A percentile compares a stretch with the other conserved stretches of the same genome.
These are phyloP conservation scores for Melanostigma gelatinosum DNA, from an alignment of 2,113 vertebrate species.

Conservation along the genomic window DNA sequence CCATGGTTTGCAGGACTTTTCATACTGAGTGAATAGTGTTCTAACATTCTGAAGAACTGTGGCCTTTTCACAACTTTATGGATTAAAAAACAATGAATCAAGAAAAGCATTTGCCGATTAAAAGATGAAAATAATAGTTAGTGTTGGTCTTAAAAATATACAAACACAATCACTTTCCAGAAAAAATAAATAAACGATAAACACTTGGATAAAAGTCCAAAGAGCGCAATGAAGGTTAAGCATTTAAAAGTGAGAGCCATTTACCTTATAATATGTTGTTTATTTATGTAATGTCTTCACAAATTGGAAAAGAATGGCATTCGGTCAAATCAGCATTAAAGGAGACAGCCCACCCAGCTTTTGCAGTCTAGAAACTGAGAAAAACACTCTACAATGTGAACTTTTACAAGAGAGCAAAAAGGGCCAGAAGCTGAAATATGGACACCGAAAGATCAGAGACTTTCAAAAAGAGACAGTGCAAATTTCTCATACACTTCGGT, in stretches of 20 bases:
- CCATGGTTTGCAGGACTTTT: background rate
- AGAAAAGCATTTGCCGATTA: background rate
- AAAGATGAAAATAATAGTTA: background rate
- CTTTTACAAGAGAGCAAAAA: slow-evolving; percentile 34
- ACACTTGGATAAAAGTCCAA: background rate
- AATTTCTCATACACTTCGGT: slow-evolving; percentile 50
- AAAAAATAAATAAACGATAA: background rate
- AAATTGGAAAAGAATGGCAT: slow-evolving; percentile 62
- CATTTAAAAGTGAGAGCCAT: slow-evolving; percentile 28
- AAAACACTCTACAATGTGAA: slow-evolving; percentile 52
- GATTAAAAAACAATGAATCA: background rate
- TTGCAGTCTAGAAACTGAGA: slow-evolving; percentile 63
- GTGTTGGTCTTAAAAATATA: background rate
- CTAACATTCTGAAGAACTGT: background rate
- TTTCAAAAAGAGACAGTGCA: slow-evolving; percentile 22
- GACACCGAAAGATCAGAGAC: slow-evolving; percentile 41
- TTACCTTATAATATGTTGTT: slow-evolving; percentile 63
- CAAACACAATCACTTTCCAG: slow-evolving; percentile 6
- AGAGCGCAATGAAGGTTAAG: background rate
- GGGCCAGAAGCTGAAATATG: slow-evolving; percentile 26
- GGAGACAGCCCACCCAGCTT: slow-evolving; percentile 59
- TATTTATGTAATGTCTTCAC: slow-evolving; percentile 74
- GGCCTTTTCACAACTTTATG: background rate
- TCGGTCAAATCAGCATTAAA: slow-evolving; percentile 60
- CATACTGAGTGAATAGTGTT: background rate